Base-by-base conservation (phyloP, 1,140 invertebrate genomes). In the Tetramorium alpestre region DNA sequence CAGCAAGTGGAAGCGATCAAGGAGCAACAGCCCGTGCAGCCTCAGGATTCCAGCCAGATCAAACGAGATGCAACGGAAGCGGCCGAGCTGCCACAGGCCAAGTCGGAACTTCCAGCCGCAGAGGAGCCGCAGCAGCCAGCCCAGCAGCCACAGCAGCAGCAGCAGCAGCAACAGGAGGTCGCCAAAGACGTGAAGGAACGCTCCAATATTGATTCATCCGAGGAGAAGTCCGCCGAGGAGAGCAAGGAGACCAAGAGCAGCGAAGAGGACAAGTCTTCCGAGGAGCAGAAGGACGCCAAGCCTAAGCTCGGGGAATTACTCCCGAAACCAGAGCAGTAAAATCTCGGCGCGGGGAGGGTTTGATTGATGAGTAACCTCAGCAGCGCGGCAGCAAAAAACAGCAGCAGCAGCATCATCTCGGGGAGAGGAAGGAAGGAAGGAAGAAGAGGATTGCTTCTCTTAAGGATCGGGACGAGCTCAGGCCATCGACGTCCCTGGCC, bases 231-330 rank as follows among this genome's bases (percentile, higher is more conserved):
- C 1, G 56, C 47, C 7, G 78, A 86, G 18, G 84, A 90, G 8
- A 87, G 89, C 60, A 88, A 89, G 0, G 85, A 91, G 33, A 86
- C 84, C 85, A 91, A 90, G 62, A 89, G 88, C 85, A 91, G 87
- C 72, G 91, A 93, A 47, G 92, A 93, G 13, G 78, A 88, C 56
- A 87, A 89, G 38, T 93, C 92, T 54, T 93, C 56, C 47, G 92
- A 93, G n/a, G 92, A 93, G 22, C 47, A 89, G 51, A 90, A 91
- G 33, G 82, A 88, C 1, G 65, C 85, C 18, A 91, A 91, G 11
- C 33, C 85, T 13, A 91, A 91, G 33, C 22, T 64, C 10, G 84
- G 89, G 4, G 90, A 91, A 28, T 38, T 90, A 4, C 51, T 91
- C n/a, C 90, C 90, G 13, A 86, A 91, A n/a, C 87, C 88, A n/a